Conservation (phyloP, 2,797 vertebrate genomes). For the Xenentodon cancila region DNA sequence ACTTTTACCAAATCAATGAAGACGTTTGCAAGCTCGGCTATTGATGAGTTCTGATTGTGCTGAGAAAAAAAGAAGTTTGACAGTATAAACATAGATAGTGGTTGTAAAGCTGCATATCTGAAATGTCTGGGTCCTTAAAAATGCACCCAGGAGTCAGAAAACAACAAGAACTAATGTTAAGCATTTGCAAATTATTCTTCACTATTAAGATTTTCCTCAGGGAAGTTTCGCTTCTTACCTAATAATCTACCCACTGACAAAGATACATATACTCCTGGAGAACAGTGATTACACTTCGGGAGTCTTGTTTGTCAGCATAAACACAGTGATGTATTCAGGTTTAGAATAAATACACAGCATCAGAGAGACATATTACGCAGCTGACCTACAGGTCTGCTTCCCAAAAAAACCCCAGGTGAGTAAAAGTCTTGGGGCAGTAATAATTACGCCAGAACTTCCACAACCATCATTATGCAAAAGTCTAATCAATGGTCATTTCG, state of each 20-base stretch:
- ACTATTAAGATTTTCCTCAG: too few species aligned
- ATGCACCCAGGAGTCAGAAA: too few species aligned
- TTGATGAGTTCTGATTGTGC: not conserved
- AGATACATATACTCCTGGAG: not conserved
- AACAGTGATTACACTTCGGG: not conserved
- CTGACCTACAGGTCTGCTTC: not conserved
- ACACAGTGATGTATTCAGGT: conserved; percentile 2
- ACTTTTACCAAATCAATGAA: conserved; percentile 2
- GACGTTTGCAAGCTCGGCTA: conserved; percentile 7
- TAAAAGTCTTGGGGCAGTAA: conserved; percentile 38
- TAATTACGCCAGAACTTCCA: conserved; percentile 54
- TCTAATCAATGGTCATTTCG: conserved; percentile 70
- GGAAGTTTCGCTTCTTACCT: too few species aligned
- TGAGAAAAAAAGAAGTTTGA: conserved; percentile 5
- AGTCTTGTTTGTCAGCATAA: not conserved
- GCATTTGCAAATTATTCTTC: too few species aligned
- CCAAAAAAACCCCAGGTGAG: conserved; percentile 14
- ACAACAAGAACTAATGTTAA: too few species aligned
- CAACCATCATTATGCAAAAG: conserved; percentile 59
- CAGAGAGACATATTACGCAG: conserved; percentile 1
- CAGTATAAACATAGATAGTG: conserved; percentile 3
- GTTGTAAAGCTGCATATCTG: too few species aligned
- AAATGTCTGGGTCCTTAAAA: too few species aligned
- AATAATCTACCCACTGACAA: not conserved
- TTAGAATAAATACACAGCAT: not conserved